Conservation (phyloP, 2,888 invertebrate species). For the Caenorhabditis becei region DNA sequence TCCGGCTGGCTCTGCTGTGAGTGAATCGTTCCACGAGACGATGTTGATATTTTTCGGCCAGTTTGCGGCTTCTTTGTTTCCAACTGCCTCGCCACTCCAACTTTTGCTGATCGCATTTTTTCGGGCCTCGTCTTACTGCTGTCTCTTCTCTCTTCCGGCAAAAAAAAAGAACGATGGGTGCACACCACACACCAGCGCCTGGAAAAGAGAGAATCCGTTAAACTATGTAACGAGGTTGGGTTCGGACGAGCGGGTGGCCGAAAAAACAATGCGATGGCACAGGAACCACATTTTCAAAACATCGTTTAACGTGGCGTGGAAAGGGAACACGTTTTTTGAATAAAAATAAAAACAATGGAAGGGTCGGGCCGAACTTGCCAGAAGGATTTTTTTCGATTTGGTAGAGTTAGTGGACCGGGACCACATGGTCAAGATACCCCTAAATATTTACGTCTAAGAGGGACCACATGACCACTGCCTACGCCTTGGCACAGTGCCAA, state of each 20-base stretch:
- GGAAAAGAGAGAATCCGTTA: slow-evolving; percentile 45
- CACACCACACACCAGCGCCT: slow-evolving; percentile 33
- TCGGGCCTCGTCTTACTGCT: slow-evolving; percentile 22
- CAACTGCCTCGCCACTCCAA: slow-evolving; percentile 71
- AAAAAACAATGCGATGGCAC: slow-evolving; percentile 17
- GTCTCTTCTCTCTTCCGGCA: slow-evolving; percentile 17
- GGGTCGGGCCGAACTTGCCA: too few relatives aligned
- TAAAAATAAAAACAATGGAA: slow-evolving; percentile 3
- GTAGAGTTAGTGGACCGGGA: too few relatives aligned
- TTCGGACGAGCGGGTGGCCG: slow-evolving; percentile 12
- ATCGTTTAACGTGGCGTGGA: slow-evolving; percentile 15
- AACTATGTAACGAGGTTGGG: slow-evolving; percentile 53
- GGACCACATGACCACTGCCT: neutral
- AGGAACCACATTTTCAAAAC: slow-evolving; percentile 42
- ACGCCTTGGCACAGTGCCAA: too few relatives aligned
- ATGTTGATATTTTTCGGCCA: slow-evolving; percentile 69
- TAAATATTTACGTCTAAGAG: too few relatives aligned
- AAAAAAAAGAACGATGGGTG: slow-evolving; percentile 39
- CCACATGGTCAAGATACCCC: too few relatives aligned
- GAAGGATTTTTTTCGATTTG: too few relatives aligned
- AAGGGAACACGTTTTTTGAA: neutral
- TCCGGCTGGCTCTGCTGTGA: slow-evolving; percentile 61
- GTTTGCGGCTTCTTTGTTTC: slow-evolving; percentile 66
- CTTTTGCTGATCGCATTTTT: slow-evolving; percentile 70
- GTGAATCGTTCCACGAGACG: slow-evolving; percentile 67